Evolutionary conservation across 2,113 vertebrate species (phyloP).

Genomic region (Caranx melampygus): DNA sequence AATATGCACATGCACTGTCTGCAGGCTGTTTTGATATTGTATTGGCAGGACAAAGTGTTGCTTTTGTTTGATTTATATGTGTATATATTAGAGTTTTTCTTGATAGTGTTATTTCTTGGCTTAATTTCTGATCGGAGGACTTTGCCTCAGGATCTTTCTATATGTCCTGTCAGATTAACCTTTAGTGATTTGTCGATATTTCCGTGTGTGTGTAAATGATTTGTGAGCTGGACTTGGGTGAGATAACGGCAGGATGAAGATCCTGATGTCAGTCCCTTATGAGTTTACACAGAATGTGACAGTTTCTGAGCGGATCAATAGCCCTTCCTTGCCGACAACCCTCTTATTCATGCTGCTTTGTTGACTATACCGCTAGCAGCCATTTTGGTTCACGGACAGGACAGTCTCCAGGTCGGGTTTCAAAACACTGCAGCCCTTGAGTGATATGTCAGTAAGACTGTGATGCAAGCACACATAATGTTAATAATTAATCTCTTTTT

Average conservation of each 20-base stretch:
- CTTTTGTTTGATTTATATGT: neutral
- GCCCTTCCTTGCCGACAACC: constrained; percentile 72
- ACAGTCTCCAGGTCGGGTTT: constrained; percentile 79
- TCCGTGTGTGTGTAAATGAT: constrained; percentile 77
- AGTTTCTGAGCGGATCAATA: constrained; percentile 75
- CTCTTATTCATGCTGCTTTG: constrained; percentile 79
- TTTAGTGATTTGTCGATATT: constrained; percentile 76
- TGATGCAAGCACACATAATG: constrained; percentile 63
- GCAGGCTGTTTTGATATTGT: constrained; percentile 1
- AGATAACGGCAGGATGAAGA: constrained; percentile 81
- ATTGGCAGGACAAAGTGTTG: neutral
- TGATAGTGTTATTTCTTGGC: neutral
- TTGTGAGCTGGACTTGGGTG: constrained; percentile 62
- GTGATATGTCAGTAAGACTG: constrained; percentile 56
- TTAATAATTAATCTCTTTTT: constrained; percentile 70
- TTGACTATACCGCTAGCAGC: constrained; percentile 66
- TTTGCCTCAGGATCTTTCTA: constrained; percentile 25
- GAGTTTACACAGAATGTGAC: constrained; percentile 73
- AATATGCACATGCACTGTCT: neutral
- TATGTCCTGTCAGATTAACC: constrained; percentile 66
- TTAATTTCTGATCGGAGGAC: constrained; percentile 1
- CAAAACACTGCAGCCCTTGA: constrained; percentile 72
- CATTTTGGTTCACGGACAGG: constrained; percentile 76
- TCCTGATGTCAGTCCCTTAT: constrained; percentile 65
- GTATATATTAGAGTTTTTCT: neutral